Conservation (phyloP, 2,797 vertebrate genomes). For the Hypotaenidia okinawae region DNA sequence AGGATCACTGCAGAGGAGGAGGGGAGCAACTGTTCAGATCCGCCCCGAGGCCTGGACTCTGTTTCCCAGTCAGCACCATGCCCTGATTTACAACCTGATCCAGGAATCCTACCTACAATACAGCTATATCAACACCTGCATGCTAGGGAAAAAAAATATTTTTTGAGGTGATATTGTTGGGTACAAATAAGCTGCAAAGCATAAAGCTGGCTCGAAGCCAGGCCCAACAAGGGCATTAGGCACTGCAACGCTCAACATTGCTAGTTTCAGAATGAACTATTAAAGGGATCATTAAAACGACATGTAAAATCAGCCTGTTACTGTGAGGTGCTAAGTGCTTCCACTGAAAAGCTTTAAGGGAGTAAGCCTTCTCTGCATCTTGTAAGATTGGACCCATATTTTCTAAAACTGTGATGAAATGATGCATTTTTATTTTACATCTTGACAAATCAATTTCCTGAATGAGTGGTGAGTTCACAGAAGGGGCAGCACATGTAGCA, state of each 20-base stretch:
- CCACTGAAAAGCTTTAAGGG: conserved; percentile 38
- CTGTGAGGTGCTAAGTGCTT: conserved; percentile 46
- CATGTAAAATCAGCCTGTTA: conserved; percentile 55
- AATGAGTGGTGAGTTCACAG: conserved; percentile 38
- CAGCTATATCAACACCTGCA: conserved; percentile 60
- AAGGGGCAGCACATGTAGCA: conserved; percentile 27
- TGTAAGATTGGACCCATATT: conserved; percentile 27
- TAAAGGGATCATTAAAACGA: conserved; percentile 54
- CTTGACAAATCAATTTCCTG: conserved; percentile 65
- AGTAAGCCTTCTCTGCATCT: conserved; percentile 20
- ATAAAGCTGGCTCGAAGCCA: conserved; percentile 36
- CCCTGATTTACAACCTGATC: conserved; percentile 51
- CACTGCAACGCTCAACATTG: background rate
- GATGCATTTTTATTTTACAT: conserved; percentile 41
- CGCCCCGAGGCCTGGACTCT: background rate
- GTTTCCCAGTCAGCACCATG: conserved; percentile 4
- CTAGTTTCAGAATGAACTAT: conserved; percentile 36
- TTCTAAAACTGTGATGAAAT: conserved; percentile 61
- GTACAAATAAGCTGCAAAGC: conserved; percentile 25
- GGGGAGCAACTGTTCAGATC: background rate
- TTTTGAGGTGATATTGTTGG: conserved; percentile 8
- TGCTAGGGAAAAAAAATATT: conserved; percentile 39
- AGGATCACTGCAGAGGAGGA: conserved; percentile 13
- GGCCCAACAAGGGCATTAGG: conserved; percentile 15
- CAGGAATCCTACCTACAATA: conserved; percentile 33